Evolutionary conservation across 2,888 invertebrate species (phyloP), one percentile per base, ranked within the genome.

Genomic region (Melipona beecheii): DNA sequence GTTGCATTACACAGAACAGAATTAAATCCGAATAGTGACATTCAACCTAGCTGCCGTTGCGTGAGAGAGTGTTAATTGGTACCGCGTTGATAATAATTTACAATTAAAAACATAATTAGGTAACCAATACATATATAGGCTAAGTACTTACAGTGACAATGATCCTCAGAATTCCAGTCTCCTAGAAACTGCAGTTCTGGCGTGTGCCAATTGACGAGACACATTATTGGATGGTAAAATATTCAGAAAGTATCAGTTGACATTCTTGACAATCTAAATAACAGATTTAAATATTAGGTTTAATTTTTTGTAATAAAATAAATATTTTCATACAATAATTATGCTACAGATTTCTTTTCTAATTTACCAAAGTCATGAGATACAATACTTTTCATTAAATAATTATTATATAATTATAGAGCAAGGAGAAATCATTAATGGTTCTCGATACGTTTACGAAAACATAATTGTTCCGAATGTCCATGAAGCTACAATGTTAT

Each of bases 401-500:
- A 6, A 24, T 24, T 54, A 62, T 31, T 31, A 31, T 65, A 58
- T 36, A 6, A 24, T 24, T 54, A 76, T 36, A 19, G 15, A 52
- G 21, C 2, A 17, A 15, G 17, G 24, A 60, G 36, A n/a, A 15
- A 43, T 3, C 27, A 77, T 43, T 21, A n/a, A 52, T 19, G 4
- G 17, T n/a, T 24, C 17, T 56, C 17, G n/a, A 58, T 50, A n/a
- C n/a, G n/a, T n/a, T 31, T n/a, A 17, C 19, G 21, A 52, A 21
- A 66, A n/a, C 36, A 49, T 49, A 75, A 70, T 43, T 43, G 52
- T 15, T n/a, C n/a, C 13, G 69, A 56, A 75, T 68, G 82, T 79
- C 69, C 81, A 79, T 79, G 85, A 89, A 87, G 86, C 87, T 86
- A 85, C 90, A 87, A 89, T 92, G 92, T 92, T 92, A 92, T 92